Evolutionary conservation across 2,888 invertebrate species (phyloP).

Genomic region (Andrena trimmerana): DNA sequence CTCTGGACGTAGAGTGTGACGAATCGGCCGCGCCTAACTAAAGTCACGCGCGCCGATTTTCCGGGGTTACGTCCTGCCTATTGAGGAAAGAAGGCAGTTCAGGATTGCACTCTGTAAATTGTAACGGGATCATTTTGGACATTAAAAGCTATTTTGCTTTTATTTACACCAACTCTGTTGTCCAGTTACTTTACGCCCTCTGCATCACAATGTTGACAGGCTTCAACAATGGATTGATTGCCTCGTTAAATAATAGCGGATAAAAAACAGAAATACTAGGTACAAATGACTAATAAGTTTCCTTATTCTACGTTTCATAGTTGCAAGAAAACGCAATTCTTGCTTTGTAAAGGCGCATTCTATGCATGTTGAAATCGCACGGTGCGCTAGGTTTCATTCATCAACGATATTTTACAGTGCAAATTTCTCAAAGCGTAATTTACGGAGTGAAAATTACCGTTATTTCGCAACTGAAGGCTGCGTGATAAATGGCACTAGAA

Average conservation of each 20-base stretch:
- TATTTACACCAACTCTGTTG: too few species aligned
- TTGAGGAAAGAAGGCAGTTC: too few species aligned
- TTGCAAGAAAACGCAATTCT: not conserved
- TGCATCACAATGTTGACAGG: too few species aligned
- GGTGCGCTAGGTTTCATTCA: constrained; percentile 2
- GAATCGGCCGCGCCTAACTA: too few species aligned
- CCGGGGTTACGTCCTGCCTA: too few species aligned
- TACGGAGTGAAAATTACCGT: constrained; percentile 16
- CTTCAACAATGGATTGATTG: constrained; percentile 45
- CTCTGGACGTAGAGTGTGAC: too few species aligned
- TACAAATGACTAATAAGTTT: constrained; percentile 64
- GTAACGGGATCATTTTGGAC: too few species aligned
- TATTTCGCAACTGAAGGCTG: not conserved
- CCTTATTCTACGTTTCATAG: constrained; percentile 25
- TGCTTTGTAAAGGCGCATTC: not conserved
- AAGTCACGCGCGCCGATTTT: too few species aligned
- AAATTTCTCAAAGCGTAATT: constrained; percentile 8
- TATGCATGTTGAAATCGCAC: not conserved
- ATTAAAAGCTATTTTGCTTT: too few species aligned
- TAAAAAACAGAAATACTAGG: constrained; percentile 59
- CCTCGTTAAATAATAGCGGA: constrained; percentile 60
- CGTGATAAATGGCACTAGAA: not conserved
- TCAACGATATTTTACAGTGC: constrained; percentile 3
- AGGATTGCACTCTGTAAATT: too few species aligned
- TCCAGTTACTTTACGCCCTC: too few species aligned